Conservation (phyloP, 1,140 invertebrate genomes). For the Tyrophagus putrescentiae region DNA sequence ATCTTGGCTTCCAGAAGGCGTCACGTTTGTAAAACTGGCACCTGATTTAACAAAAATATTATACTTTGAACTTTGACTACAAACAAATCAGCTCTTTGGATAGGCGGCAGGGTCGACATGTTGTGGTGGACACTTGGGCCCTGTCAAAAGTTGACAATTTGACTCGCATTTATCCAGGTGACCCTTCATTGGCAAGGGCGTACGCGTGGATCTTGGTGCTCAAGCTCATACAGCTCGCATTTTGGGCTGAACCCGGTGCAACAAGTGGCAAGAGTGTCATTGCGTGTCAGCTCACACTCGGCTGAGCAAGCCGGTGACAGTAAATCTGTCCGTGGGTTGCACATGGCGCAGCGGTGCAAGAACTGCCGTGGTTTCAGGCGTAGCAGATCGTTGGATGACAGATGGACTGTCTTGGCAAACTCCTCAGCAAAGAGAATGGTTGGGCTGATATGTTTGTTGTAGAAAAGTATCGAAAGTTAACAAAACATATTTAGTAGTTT, state of each 20-base stretch:
- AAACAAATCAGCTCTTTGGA: too few species aligned
- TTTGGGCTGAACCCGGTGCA: conserved; percentile 16
- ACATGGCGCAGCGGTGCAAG: background rate
- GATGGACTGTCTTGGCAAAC: background rate
- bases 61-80: too few species aligned
- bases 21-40: background rate
- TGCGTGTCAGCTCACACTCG: background rate
- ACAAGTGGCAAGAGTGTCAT: background rate
- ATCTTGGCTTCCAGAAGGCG: background rate
- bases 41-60: too few species aligned
- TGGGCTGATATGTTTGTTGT: too few species aligned
- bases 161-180: background rate
- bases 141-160: background rate
- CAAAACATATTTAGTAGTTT: too few species aligned
- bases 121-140: background rate
- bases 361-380: too few species aligned
- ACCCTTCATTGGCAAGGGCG: conserved; percentile 23
- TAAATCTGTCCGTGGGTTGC: background rate
- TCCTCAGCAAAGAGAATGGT: background rate
- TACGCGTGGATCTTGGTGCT: conserved; percentile 25
- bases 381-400: too few species aligned
- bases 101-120: background rate
- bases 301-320: background rate
- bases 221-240: conserved; percentile 20
- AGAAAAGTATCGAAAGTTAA: too few species aligned